Evolutionary conservation across 2,888 invertebrate species (phyloP), one percentile per base, ranked within the genome.

Genomic region (Eledona agricola): DNA sequence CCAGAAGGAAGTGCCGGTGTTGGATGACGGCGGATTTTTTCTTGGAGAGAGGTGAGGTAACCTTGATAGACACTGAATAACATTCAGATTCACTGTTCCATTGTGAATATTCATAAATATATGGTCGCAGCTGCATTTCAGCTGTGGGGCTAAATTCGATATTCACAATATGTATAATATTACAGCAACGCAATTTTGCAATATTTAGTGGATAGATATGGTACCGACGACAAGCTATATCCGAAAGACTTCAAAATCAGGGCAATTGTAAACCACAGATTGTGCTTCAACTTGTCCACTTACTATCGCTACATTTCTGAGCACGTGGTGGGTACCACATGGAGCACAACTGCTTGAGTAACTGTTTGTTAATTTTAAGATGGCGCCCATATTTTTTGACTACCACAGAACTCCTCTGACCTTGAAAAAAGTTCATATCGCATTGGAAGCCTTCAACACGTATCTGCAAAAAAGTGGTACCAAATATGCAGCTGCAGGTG

Each of bases 371-470:
- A 19, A 17, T 35, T 73, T 74, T 26, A 70, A 87, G 87, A 80
- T 90, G 82, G 85, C 85, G 0, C 90, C 90, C 10, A 87, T 89
- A 65, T 90, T 88, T 72, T 90, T 86, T 62, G 88, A 86, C 67
- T 90, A 90, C 67, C 75, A 84, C 65, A 80, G 88, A 46, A 85
- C 86, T 0, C 82, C 86, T 0, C 74, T 85, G 42, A 82, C 83
- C 1, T 68, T 87, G 55, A 89, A 88, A 69, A 88, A 86, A 72
- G 79, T 86, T 0, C 79, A 85, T 59, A 86, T 87, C 55, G 84
- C 84, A 0, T 70, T 90, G 32, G 78, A 81, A 3, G 79, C 81
- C 11, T 86, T 89, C 59, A 83, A 90, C 60, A 86, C 83, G 0
- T 88, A 89, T 70, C 70, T 90, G 37, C 70, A 80, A 55, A 79